Conservation (phyloP, 2,113 vertebrate genomes). For the Chaetops frenatus region DNA sequence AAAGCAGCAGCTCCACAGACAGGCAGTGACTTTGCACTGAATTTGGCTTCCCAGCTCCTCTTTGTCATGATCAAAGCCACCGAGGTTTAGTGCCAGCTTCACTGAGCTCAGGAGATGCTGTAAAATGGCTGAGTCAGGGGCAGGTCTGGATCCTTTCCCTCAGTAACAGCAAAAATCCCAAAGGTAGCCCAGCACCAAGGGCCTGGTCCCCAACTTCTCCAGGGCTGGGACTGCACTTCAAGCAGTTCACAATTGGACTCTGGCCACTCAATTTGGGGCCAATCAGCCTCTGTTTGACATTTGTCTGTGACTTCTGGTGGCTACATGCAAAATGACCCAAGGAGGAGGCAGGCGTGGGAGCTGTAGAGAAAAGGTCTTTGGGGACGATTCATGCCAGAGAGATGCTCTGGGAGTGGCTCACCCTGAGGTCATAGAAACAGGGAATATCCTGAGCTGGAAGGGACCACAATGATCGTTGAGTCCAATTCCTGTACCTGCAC, state of each 20-base stretch:
- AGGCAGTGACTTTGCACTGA: not conserved
- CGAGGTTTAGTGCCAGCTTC: not conserved
- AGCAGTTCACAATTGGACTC: not conserved
- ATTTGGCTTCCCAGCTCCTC: constrained; percentile 24
- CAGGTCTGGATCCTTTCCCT: not conserved
- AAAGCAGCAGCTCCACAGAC: not conserved
- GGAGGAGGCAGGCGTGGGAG: not conserved
- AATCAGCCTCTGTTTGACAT: not conserved
- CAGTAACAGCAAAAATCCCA: not conserved
- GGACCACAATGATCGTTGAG: not conserved
- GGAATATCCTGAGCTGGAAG: not conserved
- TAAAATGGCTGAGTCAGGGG: constrained; percentile 51
- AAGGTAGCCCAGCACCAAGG: not conserved
- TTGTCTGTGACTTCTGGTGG: not conserved
- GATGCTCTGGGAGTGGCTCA: not conserved
- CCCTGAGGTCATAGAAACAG: not conserved
- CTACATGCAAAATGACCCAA: not conserved
- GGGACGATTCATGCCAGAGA: not conserved
- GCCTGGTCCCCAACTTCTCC: not conserved
- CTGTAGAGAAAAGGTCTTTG: not conserved
- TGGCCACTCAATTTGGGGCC: not conserved
- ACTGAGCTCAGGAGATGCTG: constrained; percentile 21
- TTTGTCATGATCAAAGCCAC: constrained; percentile 42
- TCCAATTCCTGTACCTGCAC: not conserved
- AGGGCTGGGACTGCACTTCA: not conserved